A percentile compares a stretch with the other conserved stretches of the same genome.
Evolutionary conservation across 2,888 invertebrate species (phyloP).

Genomic region (Andrena hattorfiana): DNA sequence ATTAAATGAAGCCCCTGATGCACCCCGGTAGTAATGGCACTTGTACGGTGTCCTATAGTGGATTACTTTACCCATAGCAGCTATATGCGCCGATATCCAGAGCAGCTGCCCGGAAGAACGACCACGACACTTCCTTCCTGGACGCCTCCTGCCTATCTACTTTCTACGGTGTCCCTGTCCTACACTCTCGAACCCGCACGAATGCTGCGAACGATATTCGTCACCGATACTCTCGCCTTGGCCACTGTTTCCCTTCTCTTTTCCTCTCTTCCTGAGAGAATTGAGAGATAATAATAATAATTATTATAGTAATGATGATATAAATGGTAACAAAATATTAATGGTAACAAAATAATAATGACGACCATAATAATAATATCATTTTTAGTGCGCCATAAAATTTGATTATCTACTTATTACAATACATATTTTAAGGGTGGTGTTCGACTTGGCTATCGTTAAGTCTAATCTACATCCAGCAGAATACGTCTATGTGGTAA

Average conservation of each 20-base stretch:
- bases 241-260: neutral
- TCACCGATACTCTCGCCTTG: conserved; percentile 70
- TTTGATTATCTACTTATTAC: too few species aligned
- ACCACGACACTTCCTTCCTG: conserved; percentile 85
- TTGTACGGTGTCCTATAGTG: conserved; percentile 83
- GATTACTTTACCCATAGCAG: conserved; percentile 82
- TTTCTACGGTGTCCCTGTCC: conserved; percentile 66
- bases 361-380: too few species aligned
- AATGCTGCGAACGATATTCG: conserved; percentile 70
- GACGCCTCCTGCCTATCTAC: conserved; percentile 74
- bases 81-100: conserved; percentile 75
- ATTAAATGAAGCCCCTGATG: conserved; percentile 82
- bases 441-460: too few species aligned
- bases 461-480: too few species aligned
- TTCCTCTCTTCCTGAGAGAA: neutral
- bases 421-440: too few species aligned
- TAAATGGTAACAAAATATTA: too few species aligned
- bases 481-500: too few species aligned
- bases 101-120: conserved; percentile 83
- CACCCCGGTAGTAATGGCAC: conserved; percentile 81
- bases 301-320: too few species aligned
- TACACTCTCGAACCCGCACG: conserved; percentile 63
- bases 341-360: too few species aligned
- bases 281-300: neutral
- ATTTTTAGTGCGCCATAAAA: too few species aligned